These are phyloP conservation scores for Acleris emargana DNA, from an alignment of 2,888 invertebrate species.

Conservation along the genomic window DNA sequence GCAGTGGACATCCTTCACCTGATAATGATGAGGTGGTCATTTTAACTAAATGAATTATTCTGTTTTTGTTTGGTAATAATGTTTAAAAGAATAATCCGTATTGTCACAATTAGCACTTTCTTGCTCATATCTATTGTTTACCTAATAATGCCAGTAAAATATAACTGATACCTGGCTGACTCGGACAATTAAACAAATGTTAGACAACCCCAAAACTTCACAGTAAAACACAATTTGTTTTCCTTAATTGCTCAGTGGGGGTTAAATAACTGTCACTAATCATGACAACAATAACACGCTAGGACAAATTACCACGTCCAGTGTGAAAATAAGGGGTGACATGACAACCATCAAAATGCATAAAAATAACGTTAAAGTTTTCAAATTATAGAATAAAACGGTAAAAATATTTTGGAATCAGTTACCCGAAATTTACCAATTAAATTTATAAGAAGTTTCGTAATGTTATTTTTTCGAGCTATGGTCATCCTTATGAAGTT, in stretches of 20 bases:
- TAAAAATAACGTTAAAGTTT: neutral
- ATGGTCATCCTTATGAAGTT: neutral
- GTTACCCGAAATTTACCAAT: too few relatives aligned
- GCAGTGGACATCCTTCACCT: too few relatives aligned
- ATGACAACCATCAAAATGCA: neutral
- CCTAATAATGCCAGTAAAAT: too few relatives aligned
- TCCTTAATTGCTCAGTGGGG: conserved; percentile 44
- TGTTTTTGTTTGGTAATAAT: too few relatives aligned
- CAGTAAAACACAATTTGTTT: conserved; percentile 37
- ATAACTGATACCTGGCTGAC: neutral
- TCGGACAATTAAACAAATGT: conserved; percentile 1
- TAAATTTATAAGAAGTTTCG: too few relatives aligned
- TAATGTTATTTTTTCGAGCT: neutral
- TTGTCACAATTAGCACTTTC: too few relatives aligned
- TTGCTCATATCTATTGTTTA: too few relatives aligned
- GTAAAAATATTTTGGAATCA: neutral
- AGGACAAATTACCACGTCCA: conserved; percentile 19
- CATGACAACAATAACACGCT: conserved; percentile 39
- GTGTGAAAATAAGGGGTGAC: conserved; percentile 17
- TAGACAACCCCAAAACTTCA: neutral
- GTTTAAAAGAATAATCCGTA: too few relatives aligned
- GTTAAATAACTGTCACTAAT: conserved; percentile 45
- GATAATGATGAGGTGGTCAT: too few relatives aligned
- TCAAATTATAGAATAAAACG: neutral
- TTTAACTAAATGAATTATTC: too few relatives aligned